These are phyloP conservation scores for Onychomys torridus DNA, from an alignment of 2,797 vertebrate genomes.

Conservation along the genomic window DNA sequence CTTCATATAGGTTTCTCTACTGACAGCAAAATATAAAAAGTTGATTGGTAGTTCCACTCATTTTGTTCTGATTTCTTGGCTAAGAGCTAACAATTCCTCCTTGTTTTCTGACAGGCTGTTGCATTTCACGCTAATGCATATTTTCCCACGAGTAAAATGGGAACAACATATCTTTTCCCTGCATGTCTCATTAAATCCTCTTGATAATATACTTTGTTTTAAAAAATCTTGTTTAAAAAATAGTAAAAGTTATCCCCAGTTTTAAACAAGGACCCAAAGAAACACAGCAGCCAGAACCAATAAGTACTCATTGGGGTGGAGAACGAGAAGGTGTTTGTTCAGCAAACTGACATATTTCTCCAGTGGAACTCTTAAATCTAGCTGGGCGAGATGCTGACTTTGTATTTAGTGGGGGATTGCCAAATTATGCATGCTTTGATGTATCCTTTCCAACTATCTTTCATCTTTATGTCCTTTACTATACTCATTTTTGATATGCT, in stretches of 20 bases:
- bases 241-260: background rate
- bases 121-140: background rate
- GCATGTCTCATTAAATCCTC: background rate
- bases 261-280: conserved; percentile 18
- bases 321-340: background rate
- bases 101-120: background rate
- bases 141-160: background rate
- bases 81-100: background rate
- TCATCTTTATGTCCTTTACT: conserved; percentile 45
- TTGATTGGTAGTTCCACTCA: background rate
- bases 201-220: background rate
- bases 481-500: conserved; percentile 35
- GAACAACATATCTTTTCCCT: background rate
- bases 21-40: conserved; percentile 13
- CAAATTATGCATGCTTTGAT: conserved; percentile 9
- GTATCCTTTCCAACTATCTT: background rate
- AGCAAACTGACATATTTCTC: background rate
- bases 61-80: background rate
- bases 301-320: background rate
- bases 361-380: background rate
- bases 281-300: background rate
- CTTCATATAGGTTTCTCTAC: background rate
- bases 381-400: background rate
- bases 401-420: background rate
- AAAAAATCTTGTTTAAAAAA: background rate